Base-by-base conservation (phyloP, 2,113 vertebrate genomes). In the Oryzias curvinotus region DNA sequence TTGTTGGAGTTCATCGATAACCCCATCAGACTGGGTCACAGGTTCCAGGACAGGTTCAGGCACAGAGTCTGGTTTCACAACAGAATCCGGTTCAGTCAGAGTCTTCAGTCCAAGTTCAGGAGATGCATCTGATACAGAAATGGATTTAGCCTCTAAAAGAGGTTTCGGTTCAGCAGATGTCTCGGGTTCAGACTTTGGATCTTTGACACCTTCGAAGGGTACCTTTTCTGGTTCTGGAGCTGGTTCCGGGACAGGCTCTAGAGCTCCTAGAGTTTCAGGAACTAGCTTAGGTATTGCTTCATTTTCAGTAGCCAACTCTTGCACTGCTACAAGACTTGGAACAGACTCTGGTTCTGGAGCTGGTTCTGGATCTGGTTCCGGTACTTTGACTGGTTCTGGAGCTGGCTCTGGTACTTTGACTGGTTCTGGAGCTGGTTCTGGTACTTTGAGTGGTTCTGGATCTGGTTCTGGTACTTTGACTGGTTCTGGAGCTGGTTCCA, bases 401-500 rank as follows among this genome's bases (percentile, higher is more conserved):
- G 28, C 28, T 44, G 42, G 42, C 13, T 44, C 42, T 7, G 50
- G 18, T 51, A 26, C 28, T 14, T 17, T 7, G 1, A 15, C 13
- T 5, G 57, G 49, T 15, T 56, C 58, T 50, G 21, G 41, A 21
- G 30, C 47, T 44, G 42, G 42, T 44, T 44, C 42, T 7, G 50
- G 21, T 51, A 26, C 28, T 14, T 17, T 7, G 2, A 15, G 5
- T 5, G 57, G 49, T 15, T 56, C 56, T 50, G 21, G 41, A 21
- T 25, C 47, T 5, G 57, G 44, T 50, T 73, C 65, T n/a, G 53
- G 23, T 21, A 21, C 28, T 14, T 17, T 7, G 2, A 14, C 12
- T 5, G 57, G 48, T 15, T 55, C 58, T 49, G 19, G 41, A 21
- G 30, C 47, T 5, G 57, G 44, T 50, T 76, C 65, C n/a, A 51